A percentile compares a stretch with the other conserved stretches of the same genome.
phyloP scores from a whole-genome alignment of 1,140 invertebrate species.

The Psilanteris sp. region DNA sequence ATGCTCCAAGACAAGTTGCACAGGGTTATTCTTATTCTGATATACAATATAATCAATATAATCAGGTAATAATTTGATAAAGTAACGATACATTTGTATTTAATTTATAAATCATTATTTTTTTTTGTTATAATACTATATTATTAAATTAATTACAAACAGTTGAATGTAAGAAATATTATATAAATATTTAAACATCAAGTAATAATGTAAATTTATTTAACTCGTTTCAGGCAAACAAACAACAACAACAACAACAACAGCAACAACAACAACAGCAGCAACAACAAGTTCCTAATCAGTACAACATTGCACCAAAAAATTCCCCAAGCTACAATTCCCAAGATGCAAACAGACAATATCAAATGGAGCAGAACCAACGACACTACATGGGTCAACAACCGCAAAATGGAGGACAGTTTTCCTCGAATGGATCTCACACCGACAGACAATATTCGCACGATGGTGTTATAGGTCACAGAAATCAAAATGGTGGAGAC shows the following conservation, averaged over 20 bases:
- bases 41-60: slow-evolving; percentile 67
- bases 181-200: too few species aligned
- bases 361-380: slow-evolving; percentile 67
- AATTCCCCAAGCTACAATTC: slow-evolving; percentile 36
- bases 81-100: too few species aligned
- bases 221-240: slow-evolving; percentile 45
- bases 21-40: slow-evolving; percentile 71
- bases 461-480: slow-evolving; percentile 32
- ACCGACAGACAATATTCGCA: slow-evolving; percentile 67
- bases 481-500: slow-evolving; percentile 66
- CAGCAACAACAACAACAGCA: too few species aligned
- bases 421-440: slow-evolving; percentile 65
- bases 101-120: too few species aligned
- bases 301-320: slow-evolving; percentile 65
- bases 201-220: background rate
- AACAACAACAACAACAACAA: too few species aligned
- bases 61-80: slow-evolving; percentile 47
- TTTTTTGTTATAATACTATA: too few species aligned
- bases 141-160: too few species aligned
- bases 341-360: slow-evolving; percentile 65
- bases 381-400: slow-evolving; percentile 55
- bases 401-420: slow-evolving; percentile 68
- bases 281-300: slow-evolving; percentile 62
- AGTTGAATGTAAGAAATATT: too few species aligned
- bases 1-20: slow-evolving; percentile 60